Evolutionary conservation across 2,113 vertebrate species (phyloP).

Genomic region (Typhlomys cinereus): DNA sequence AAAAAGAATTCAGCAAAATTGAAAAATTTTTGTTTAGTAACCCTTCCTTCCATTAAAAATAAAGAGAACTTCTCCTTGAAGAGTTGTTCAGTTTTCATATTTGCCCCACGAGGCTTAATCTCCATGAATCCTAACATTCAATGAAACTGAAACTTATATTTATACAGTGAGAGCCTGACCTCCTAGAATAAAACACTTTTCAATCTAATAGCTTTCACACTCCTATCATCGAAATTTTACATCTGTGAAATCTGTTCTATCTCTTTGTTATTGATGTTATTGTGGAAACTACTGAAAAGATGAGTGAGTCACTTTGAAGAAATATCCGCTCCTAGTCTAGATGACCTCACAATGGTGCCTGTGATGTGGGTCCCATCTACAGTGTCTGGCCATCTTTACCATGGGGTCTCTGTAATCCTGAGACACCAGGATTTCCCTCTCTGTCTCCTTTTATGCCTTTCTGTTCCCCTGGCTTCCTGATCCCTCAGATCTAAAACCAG

Average conservation of each 20-base stretch:
- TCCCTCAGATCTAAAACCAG: neutral
- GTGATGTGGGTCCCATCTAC: neutral
- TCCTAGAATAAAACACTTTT: constrained; percentile 27
- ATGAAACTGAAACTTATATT: neutral
- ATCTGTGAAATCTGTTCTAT: constrained; percentile 76
- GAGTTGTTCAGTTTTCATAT: neutral
- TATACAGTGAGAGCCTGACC: neutral
- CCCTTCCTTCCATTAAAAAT: neutral
- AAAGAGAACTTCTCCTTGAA: neutral
- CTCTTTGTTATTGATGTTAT: constrained; percentile 80
- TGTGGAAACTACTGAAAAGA: constrained; percentile 76
- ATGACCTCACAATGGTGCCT: neutral
- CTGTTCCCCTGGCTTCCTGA: neutral
- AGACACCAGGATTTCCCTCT: neutral
- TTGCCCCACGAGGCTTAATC: neutral
- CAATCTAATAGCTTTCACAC: constrained; percentile 77
- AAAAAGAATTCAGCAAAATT: neutral
- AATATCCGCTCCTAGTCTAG: neutral
- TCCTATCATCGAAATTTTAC: constrained; percentile 77
- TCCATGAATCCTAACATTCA: neutral
- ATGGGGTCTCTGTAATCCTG: neutral
- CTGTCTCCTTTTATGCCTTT: neutral
- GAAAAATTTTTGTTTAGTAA: neutral
- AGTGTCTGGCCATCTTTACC: neutral
- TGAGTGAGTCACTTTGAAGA: constrained; percentile 45